Evolutionary conservation across 1,140 invertebrate genomes (phyloP), one percentile per base, ranked within the genome.

Genomic region (Diorhabda elongata): DNA sequence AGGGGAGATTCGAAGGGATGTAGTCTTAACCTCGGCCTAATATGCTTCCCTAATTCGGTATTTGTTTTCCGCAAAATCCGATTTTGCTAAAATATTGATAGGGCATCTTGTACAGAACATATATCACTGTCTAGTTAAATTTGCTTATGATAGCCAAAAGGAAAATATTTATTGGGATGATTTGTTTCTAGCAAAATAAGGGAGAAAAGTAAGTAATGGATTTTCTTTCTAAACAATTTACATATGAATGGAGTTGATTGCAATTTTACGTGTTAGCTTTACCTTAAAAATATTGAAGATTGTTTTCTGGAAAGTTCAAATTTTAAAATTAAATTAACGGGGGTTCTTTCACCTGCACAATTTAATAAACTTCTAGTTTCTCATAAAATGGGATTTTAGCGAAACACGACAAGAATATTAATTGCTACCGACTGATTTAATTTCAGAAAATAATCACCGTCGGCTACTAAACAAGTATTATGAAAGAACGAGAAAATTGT

Each of bases 61-160:
- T 69, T 69, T 69, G 61, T 72, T 72, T 64, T 69, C 61, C 65
- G 65, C 56, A 57, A 62, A 42, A 67, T 44, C 58, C 61, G 52
- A 69, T 72, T 69, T 63, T 26, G 67, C 69, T 72, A 61, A 69
- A 69, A 72, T 69, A 72, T 69, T 72, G 69, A 69, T 57, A 26
- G 65, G 9, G 57, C 26, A 44, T 47, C 9, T 47, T 9, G 8
- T 4, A 64, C 56, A 61, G 5, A 67, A 52, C 61, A 72, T 72
- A 69, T 64, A 67, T 72, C 71, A 72, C 60, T 43, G 71, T 72
- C 71, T 64, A 58, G 64, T 69, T 69, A 58, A 69, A 69, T 72
- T 65, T 65, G 47, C 52, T 63, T 56, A 57, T 52, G 58, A 8
- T 61, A 68, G 45, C 58, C 2, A 52, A 52, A 52, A 52, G 47